These are phyloP conservation scores for Saccopteryx leptura DNA, from an alignment of 2,113 vertebrate genomes.

Conservation along the genomic window DNA sequence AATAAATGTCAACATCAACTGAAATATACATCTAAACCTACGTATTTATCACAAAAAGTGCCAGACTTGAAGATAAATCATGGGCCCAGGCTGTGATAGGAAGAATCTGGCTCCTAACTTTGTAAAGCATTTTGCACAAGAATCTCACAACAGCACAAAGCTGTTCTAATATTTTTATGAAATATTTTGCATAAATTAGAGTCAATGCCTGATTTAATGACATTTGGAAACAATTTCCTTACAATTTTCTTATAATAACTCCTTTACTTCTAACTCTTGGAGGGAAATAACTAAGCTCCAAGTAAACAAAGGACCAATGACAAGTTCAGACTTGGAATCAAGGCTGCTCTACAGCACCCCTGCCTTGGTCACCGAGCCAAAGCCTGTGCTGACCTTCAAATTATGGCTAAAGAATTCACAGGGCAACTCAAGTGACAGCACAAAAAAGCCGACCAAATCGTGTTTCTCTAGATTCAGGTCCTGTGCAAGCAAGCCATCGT, in stretches of 20 bases:
- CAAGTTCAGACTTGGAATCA: neutral
- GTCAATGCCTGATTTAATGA: neutral
- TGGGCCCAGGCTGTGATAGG: neutral
- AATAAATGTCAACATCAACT: neutral
- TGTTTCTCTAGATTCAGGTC: neutral
- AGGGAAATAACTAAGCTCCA: neutral
- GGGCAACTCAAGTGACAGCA: neutral
- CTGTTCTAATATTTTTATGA: neutral
- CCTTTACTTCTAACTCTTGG: neutral
- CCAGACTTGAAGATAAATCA: rapidly evolving
- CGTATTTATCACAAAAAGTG: neutral
- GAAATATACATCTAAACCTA: neutral
- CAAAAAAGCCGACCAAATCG: no score
- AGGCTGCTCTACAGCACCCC: neutral
- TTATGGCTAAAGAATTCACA: neutral
- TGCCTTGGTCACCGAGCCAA: neutral
- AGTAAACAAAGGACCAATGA: neutral
- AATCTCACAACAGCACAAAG: neutral
- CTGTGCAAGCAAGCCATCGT: rapidly evolving
- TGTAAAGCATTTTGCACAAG: neutral
- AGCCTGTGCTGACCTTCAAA: rapidly evolving
- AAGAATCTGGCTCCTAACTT: neutral
- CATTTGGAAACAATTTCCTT: constrained; percentile 57
- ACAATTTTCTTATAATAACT: neutral
- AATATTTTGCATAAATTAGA: neutral